Base-by-base conservation (phyloP, 2,888 invertebrate genomes). In the Creontiades dilutus region DNA sequence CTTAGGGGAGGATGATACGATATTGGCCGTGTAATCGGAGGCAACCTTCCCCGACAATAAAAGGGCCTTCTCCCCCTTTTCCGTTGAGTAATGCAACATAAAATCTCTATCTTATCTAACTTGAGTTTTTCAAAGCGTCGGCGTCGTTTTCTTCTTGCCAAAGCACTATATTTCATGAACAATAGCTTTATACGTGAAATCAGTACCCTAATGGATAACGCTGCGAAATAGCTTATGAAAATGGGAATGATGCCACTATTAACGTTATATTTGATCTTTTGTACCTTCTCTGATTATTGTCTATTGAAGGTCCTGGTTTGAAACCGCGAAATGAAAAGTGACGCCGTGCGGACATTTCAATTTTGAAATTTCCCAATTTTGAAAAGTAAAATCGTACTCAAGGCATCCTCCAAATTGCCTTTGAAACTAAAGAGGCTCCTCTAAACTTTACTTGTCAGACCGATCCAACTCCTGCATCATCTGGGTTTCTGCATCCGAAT, bases 11-110 rank as follows among this genome's bases (percentile, higher is more conserved):
- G 81, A 81, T 61, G 81, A 81, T 55, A 89, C 68, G 89, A 89
- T 89, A 89, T 89, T 89, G 89, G 55, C 89, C 89, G 68, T 89
- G 82, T 89, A 89, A 89, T 89, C 80, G 89, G 81, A 81, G 81
- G 37, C 27, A 89, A 68, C 86, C 61, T 61, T 55, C 89, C 61
- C 13, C 9, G 89, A 89, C 89, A 81, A 89, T 89, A 89, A 89
- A 89, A 82, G 57, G 68, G 37, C 37, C n/a, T 55, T 28, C 57
- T 37, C 80, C 81, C 48, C 80, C 61, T 81, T 37, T 47, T 27
- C 88, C 80, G 46, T 68, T 85, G 37, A 85, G 61, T 75, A 86
- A 86, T 86, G 86, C 86, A 76, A 86, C 76, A 89, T 81, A 89
- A 61, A 89, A 89, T 89, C 89, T 80, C 89, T 89, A 81, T 89